Conservation (phyloP, 1,140 invertebrate species). For the Drosophila nasuta region DNA sequence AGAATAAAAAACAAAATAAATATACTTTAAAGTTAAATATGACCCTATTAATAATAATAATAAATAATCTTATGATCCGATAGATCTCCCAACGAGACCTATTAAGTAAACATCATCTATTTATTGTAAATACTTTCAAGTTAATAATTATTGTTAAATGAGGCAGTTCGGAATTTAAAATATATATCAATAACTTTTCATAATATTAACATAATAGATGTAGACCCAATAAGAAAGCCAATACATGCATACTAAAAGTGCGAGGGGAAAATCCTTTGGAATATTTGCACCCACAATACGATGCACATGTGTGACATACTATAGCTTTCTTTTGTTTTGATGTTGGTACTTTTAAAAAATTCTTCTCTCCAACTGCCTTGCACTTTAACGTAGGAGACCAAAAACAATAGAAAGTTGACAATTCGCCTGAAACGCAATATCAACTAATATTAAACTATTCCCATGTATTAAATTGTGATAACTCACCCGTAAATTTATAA, state of each 20-base stretch:
- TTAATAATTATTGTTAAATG: too few relatives aligned
- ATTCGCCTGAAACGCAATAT: background rate
- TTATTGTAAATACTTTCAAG: too few relatives aligned
- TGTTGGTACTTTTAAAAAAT: background rate
- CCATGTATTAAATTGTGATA: background rate
- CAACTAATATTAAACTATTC: background rate
- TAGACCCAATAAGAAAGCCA: background rate
- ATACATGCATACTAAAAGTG: background rate
- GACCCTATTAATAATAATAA: too few relatives aligned
- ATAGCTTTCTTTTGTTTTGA: background rate
- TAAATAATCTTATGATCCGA: too few relatives aligned
- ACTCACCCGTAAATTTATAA: background rate
- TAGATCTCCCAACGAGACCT: too few relatives aligned
- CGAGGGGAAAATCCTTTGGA: background rate
- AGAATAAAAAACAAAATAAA: too few relatives aligned
- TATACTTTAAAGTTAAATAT: too few relatives aligned
- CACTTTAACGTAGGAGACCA: slow-evolving; percentile 3
- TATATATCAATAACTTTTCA: background rate
- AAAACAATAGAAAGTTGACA: background rate
- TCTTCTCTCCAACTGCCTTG: background rate
- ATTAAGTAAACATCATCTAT: too few relatives aligned
- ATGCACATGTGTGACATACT: slow-evolving; percentile 3
- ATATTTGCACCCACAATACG: slow-evolving; percentile 5
- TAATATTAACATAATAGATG: background rate
- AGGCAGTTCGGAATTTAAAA: too few relatives aligned